phyloP scores from a whole-genome alignment of 2,888 invertebrate species.

The Buathra laborator region DNA sequence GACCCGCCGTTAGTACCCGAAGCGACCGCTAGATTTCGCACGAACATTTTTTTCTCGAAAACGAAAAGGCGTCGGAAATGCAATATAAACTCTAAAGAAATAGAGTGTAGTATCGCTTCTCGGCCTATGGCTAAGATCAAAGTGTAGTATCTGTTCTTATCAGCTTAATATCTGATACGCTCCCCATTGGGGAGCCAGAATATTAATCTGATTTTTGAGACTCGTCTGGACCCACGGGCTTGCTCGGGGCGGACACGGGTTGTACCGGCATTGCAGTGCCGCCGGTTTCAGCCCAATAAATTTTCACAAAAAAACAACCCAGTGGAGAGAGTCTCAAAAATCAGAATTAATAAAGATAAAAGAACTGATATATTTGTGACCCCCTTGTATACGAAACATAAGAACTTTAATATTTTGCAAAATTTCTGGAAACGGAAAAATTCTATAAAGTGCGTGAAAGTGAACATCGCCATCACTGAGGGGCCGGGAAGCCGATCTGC shows the following conservation, averaged over 20 bases:
- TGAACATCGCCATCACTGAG: background rate
- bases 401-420: no score
- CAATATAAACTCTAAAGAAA: constrained; percentile 20
- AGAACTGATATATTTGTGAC: no score
- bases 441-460: no score
- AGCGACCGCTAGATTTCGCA: constrained; percentile 36
- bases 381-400: no score
- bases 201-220: constrained; percentile 65
- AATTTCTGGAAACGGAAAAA: no score
- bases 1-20: background rate
- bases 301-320: no score
- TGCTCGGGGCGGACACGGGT: constrained; percentile 64
- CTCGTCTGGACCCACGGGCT: constrained; percentile 63
- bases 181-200: constrained; percentile 65
- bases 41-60: constrained; percentile 24
- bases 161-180: constrained; percentile 66
- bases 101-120: constrained; percentile 47
- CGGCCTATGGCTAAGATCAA: constrained; percentile 63
- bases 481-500: background rate
- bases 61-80: background rate
- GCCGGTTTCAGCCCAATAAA: constrained; percentile 64
- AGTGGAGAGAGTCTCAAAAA: no score
- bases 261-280: constrained; percentile 66
- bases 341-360: no score
- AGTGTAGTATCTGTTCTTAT: constrained; percentile 60